Conservation (phyloP, 1,140 invertebrate genomes). For the silkworm (Bombyx mori) region ASM3026992v2 NC_085130.1:19219501-19220000, state of each 20-base stretch:
- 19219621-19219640: conserved; percentile 38
- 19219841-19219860: too few relatives aligned
- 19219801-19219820: conserved; percentile 1
- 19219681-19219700: conserved; percentile 27
- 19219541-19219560: conserved; percentile 27
- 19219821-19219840: too few relatives aligned
- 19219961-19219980: too few relatives aligned
- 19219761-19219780: conserved; percentile 12
- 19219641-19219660: conserved; percentile 9
- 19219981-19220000: too few relatives aligned
- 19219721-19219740: conserved; percentile 9
- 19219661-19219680: conserved; percentile 30
- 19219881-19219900: too few relatives aligned
- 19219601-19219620: conserved; percentile 44
- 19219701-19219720: conserved; percentile 48
- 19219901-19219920: too few relatives aligned
- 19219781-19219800: conserved; percentile 29
- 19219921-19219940: too few relatives aligned
- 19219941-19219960: too few relatives aligned
- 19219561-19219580: conserved; percentile 46
- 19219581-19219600: conserved; percentile 40
- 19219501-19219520: conserved; percentile 35
- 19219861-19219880: too few relatives aligned
- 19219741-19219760: conserved; percentile 34
- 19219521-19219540: conserved; percentile 30